Evolutionary conservation across 1,140 invertebrate genomes (phyloP), one percentile per base, ranked within the genome.

Genomic region (Odontomachus brunneus): DNA sequence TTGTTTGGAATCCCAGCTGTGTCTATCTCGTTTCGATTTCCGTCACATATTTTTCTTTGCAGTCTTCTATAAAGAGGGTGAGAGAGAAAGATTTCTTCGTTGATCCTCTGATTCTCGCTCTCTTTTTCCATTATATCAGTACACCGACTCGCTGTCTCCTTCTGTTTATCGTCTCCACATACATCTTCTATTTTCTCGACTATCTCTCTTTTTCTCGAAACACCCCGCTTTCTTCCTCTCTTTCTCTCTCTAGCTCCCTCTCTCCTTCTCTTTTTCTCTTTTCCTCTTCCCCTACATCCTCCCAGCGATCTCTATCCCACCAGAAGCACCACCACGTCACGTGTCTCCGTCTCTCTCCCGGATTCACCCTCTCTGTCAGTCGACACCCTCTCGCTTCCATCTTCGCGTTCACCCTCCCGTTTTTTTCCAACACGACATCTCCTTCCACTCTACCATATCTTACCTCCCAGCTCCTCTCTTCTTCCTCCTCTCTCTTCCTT

Each of bases 361-460:
- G 26, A 84, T 84, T 65, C 55, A 83, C 84, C 82, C 62, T n/a
- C n/a, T n/a, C n/a, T n/a, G n/a, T n/a, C n/a, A n/a, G n/a, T n/a
- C n/a, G n/a, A n/a, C 55, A 83, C 84, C 82, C 62, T 67, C 24
- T 71, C 33, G 29, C 62, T 63, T 29, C 11, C 19, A 62, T 48
- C 26, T 17, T 60, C 48, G 57, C n/a, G 17, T 55, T 78, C 38
- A 12, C 67, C 62, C 38, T 71, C 19, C 29, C 53, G 55, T 60
- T 59, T 74, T 80, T 66, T 80, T 66, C 73, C 84, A 73, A 22
- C 78, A 73, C 82, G 49, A 15, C 57, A 1, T 2, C 71, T 49
- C 72, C 51, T 57, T 84, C 72, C 48, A 63, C 48, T n/a, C 72
- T 69, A 15, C 67, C 63, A 62, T n/a, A n/a, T n/a, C n/a, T n/a